Percentiles rank a stretch among this genome's conserved stretches.
These are phyloP conservation scores for Coluber constrictor DNA, from an alignment of 2,797 vertebrate species.

Conservation along the genomic window DNA sequence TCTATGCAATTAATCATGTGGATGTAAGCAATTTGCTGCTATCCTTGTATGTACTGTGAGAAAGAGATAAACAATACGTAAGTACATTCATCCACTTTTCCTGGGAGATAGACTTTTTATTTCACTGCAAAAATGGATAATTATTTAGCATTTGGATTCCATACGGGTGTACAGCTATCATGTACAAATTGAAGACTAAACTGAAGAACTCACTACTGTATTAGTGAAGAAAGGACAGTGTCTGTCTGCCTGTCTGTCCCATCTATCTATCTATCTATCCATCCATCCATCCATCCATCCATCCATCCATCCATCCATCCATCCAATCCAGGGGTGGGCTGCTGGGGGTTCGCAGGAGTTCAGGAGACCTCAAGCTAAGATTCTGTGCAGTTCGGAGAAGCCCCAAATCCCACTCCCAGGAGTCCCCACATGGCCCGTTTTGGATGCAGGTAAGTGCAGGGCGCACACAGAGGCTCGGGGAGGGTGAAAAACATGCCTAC, in stretches of 20 bases:
- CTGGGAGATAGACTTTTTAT: constrained; percentile 11
- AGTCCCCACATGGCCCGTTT: no score
- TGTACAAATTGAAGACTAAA: constrained; percentile 29
- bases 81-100: not conserved
- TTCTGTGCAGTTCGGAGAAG: no score
- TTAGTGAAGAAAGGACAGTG: constrained; percentile 7
- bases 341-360: no score
- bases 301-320: constrained; percentile 62
- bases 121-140: constrained; percentile 22
- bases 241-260: constrained; percentile 38
- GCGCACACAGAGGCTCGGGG: no score
- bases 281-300: constrained; percentile 23
- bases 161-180: constrained; percentile 22
- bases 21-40: constrained; percentile 29
- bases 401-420: no score
- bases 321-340: not conserved
- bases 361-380: no score
- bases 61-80: constrained; percentile 19
- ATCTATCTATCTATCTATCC: not conserved
- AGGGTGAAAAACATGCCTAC: no score
- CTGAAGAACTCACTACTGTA: not conserved
- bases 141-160: constrained; percentile 17
- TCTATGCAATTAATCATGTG: constrained; percentile 23
- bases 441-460: no score
- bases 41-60: constrained; percentile 10